These are phyloP conservation scores for Kryphioiulus occultus DNA, from an alignment of 2,888 invertebrate genomes.

Conservation along the genomic window DNA sequence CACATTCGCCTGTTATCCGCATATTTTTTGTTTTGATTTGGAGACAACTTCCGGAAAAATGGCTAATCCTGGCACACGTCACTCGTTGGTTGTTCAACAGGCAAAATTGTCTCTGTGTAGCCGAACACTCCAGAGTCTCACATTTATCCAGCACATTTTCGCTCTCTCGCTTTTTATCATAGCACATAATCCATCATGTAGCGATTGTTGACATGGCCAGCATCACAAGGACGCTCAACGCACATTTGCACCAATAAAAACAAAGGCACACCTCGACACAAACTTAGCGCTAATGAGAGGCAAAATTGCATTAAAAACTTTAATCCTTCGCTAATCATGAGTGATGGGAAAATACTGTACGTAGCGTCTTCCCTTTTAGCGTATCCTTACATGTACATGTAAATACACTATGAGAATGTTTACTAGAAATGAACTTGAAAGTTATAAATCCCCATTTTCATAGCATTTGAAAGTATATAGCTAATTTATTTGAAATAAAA, in stretches of 20 bases:
- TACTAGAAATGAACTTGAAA: too few species aligned
- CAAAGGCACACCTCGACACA: conserved; percentile 8
- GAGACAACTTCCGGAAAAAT: not conserved
- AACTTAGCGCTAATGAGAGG: not conserved
- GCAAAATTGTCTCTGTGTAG: not conserved
- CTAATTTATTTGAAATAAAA: too few species aligned
- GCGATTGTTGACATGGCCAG: conserved; percentile 28
- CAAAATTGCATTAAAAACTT: conserved; percentile 1
- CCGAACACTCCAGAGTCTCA: conserved; percentile 24
- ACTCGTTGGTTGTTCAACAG: conserved; percentile 2
- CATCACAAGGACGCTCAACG: not conserved
- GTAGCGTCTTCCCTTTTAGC: not conserved
- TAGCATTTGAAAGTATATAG: too few species aligned
- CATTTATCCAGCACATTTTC: conserved; percentile 35
- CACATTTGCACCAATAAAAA: not conserved
- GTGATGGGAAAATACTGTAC: not conserved
- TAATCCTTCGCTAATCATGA: not conserved
- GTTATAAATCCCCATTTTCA: too few species aligned
- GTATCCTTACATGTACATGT: not conserved
- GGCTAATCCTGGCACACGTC: conserved; percentile 5
- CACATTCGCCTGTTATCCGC: not conserved
- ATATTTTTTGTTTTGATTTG: not conserved
- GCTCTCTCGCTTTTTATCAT: not conserved
- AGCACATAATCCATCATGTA: conserved; percentile 24
- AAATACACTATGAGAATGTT: too few species aligned